Percentiles rank a stretch among this genome's conserved stretches.
These are phyloP conservation scores for Salminus brasiliensis DNA, from an alignment of 2,113 vertebrate species.

Conservation along the genomic window DNA sequence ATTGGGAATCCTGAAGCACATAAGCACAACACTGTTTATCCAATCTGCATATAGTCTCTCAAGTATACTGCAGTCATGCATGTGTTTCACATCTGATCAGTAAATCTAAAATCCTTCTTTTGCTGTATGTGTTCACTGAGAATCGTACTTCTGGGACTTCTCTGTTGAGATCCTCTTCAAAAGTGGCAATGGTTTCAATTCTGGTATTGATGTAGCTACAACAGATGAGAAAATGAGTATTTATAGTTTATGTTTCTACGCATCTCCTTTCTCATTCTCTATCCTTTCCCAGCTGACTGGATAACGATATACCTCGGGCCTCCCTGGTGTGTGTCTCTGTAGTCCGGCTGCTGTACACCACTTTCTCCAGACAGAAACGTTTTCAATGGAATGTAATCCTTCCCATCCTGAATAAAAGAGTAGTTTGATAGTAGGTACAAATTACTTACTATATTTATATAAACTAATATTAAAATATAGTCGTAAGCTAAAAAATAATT, in stretches of 20 bases:
- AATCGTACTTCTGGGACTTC: constrained; percentile 44
- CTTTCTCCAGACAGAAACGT: constrained; percentile 67
- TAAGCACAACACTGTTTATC: not conserved
- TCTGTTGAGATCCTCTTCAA: constrained; percentile 50
- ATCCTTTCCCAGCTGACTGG: not conserved
- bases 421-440: no score
- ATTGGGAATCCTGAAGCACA: constrained; percentile 79
- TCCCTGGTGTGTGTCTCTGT: constrained; percentile 35
- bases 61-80: not conserved
- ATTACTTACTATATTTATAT: no score
- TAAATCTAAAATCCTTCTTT: not conserved
- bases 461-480: no score
- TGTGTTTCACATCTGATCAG: not conserved
- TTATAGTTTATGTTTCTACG: not conserved
- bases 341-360: not conserved
- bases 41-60: not conserved
- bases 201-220: constrained; percentile 52
- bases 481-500: no score
- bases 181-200: constrained; percentile 35
- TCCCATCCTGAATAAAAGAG: constrained; percentile 76
- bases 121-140: not conserved
- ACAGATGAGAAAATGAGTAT: not conserved
- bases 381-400: constrained; percentile 84
- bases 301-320: constrained; percentile 24
- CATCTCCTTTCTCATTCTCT: no score